These are phyloP conservation scores for Cariama cristata DNA, from an alignment of 2,113 vertebrate species.

Conservation along the genomic window DNA sequence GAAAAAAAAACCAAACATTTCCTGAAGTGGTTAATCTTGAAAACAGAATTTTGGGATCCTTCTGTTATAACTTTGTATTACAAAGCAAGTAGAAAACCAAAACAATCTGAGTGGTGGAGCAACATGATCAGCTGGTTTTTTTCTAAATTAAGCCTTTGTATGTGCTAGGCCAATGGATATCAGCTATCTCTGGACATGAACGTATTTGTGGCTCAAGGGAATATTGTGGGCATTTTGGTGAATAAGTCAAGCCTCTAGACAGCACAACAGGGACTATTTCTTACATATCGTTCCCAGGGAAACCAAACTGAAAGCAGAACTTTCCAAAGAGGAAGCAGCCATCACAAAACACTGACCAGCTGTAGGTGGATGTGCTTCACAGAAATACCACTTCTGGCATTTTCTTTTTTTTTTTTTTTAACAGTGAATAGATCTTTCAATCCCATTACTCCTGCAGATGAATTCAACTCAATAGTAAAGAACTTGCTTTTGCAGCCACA, in stretches of 20 bases:
- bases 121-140: background rate
- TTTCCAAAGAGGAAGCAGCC: conserved; percentile 44
- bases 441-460: background rate
- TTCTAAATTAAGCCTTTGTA: conserved; percentile 24
- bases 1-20: conserved; percentile 19
- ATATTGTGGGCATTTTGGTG: conserved; percentile 25
- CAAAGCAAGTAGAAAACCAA: conserved; percentile 32
- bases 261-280: conserved; percentile 33
- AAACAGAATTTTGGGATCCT: conserved; percentile 24
- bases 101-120: background rate
- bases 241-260: conserved; percentile 16
- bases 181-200: conserved; percentile 38
- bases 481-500: background rate
- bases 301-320: conserved; percentile 52
- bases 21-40: conserved; percentile 46
- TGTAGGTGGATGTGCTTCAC: background rate
- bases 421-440: background rate
- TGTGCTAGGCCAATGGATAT: conserved; percentile 18
- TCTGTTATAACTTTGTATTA: background rate
- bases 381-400: background rate
- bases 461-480: background rate
- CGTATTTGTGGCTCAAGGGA: background rate
- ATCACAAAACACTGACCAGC: conserved; percentile 10
- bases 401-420: background rate
- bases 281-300: conserved; percentile 36